Evolutionary conservation across 2,113 vertebrate genomes (phyloP).

Genomic region (Myiagra hebetior): DNA sequence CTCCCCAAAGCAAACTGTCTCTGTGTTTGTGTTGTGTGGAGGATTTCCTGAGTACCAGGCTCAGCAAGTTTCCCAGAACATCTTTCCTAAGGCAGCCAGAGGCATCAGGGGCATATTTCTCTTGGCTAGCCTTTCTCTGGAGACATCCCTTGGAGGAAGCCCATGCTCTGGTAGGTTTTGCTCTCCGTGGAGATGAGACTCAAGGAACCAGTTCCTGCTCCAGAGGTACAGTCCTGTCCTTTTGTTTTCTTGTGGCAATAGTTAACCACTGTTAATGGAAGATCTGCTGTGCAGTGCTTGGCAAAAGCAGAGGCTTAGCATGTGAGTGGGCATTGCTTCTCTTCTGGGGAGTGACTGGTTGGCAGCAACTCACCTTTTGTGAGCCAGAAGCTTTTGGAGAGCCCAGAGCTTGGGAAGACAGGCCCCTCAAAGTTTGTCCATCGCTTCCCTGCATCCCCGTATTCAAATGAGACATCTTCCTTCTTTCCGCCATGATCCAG

Average conservation of each 20-base stretch:
- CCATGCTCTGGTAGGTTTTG: not conserved
- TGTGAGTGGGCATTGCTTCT: not conserved
- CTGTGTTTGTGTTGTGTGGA: not conserved
- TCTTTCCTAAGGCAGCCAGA: not conserved
- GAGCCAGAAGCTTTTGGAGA: not conserved
- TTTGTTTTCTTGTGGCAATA: not conserved
- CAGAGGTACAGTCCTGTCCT: not conserved
- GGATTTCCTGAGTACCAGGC: not conserved
- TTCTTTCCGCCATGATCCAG: not conserved
- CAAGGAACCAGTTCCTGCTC: not conserved
- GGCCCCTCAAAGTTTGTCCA: not conserved
- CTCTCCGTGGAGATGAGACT: not conserved
- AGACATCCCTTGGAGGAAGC: not conserved
- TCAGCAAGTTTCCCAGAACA: not conserved
- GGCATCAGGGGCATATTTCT: not conserved
- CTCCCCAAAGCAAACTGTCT: not conserved
- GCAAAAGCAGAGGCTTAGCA: not conserved
- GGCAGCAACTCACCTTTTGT: not conserved
- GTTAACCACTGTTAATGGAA: not conserved
- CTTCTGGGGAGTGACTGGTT: not conserved
- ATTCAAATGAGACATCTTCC: not conserved
- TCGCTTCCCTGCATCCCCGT: accelerated
- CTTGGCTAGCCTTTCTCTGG: not conserved
- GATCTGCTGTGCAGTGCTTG: not conserved
- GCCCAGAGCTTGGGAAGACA: not conserved